A percentile compares a stretch with the other conserved stretches of the same genome.
Evolutionary conservation across 2,797 vertebrate genomes (phyloP).

Genomic region (Thalassophryne amazonica): DNA sequence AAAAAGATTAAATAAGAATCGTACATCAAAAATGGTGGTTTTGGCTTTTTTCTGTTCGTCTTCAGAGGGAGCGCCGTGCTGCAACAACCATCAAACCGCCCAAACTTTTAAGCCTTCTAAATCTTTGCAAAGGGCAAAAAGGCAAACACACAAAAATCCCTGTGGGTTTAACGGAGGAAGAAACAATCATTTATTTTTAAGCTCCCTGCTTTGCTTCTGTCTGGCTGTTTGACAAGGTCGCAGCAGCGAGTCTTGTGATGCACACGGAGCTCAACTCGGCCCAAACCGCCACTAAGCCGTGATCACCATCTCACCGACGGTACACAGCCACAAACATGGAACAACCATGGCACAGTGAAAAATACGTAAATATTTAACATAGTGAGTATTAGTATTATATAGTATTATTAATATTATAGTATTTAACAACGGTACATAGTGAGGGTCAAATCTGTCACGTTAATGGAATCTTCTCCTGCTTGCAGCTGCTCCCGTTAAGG

Average conservation of each 20-base stretch:
- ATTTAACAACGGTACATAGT: too few relatives aligned
- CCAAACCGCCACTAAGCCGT: conserved; percentile 7
- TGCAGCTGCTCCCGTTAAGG: too few relatives aligned
- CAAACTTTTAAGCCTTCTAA: conserved; percentile 19
- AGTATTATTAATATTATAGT: too few relatives aligned
- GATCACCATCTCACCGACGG: too few relatives aligned
- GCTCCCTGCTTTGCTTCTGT: background rate
- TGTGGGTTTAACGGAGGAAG: background rate
- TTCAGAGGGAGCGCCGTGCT: background rate
- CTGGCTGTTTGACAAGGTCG: conserved; percentile 33
- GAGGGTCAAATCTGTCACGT: too few relatives aligned
- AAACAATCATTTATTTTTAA: conserved; percentile 4
- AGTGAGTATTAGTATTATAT: too few relatives aligned
- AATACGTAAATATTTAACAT: too few relatives aligned
- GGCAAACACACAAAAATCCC: conserved; percentile 13
- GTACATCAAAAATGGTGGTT: background rate
- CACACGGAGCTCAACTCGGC: conserved; percentile 3
- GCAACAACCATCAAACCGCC: conserved; percentile 4
- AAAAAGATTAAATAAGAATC: background rate
- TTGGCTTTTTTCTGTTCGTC: background rate
- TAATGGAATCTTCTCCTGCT: too few relatives aligned
- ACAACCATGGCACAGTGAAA: too few relatives aligned
- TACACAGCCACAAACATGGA: too few relatives aligned
- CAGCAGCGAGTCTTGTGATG: conserved; percentile 23
- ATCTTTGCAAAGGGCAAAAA: conserved; percentile 21